These are phyloP conservation scores for Cheilosia grossa DNA, from an alignment of 2,888 invertebrate genomes.

Conservation along the genomic window DNA sequence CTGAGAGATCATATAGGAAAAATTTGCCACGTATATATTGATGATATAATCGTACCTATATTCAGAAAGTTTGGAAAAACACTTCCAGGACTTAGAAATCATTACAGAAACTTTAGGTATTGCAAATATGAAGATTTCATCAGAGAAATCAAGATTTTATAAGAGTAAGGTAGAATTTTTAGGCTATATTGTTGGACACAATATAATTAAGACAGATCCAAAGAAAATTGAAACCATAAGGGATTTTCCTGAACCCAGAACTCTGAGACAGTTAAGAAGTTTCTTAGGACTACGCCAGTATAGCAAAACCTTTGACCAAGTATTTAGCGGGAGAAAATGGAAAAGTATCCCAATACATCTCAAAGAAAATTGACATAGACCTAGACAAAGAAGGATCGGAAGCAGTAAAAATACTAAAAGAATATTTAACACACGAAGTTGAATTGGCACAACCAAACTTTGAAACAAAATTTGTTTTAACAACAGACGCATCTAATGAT, in stretches of 20 bases:
- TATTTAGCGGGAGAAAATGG: slow-evolving; percentile 66
- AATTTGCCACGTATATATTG: slow-evolving; percentile 73
- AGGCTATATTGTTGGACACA: slow-evolving; percentile 35
- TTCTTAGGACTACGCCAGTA: slow-evolving; percentile 71
- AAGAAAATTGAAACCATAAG: slow-evolving; percentile 64
- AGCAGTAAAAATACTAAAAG: slow-evolving; percentile 12
- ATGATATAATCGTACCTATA: slow-evolving; percentile 75
- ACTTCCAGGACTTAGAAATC: not conserved
- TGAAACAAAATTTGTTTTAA: slow-evolving; percentile 5
- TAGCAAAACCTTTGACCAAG: slow-evolving; percentile 69
- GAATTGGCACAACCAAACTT: slow-evolving; percentile 15
- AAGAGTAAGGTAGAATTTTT: slow-evolving; percentile 70
- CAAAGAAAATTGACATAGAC: slow-evolving; percentile 62
- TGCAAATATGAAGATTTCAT: slow-evolving; percentile 74
- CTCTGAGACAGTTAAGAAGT: slow-evolving; percentile 67
- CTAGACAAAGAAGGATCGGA: slow-evolving; percentile 46
- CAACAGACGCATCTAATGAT: not conserved
- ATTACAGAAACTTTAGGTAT: slow-evolving; percentile 40
- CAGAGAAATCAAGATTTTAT: slow-evolving; percentile 74
- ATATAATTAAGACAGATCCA: slow-evolving; percentile 29
- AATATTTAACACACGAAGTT: slow-evolving; percentile 26
- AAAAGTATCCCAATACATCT: slow-evolving; percentile 62
- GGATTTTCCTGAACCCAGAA: slow-evolving; percentile 67
- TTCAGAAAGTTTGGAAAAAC: slow-evolving; percentile 12
- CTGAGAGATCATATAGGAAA: slow-evolving; percentile 60